These are phyloP conservation scores for Vanessa cardui DNA, from an alignment of 2,888 invertebrate genomes.

Conservation along the genomic window DNA sequence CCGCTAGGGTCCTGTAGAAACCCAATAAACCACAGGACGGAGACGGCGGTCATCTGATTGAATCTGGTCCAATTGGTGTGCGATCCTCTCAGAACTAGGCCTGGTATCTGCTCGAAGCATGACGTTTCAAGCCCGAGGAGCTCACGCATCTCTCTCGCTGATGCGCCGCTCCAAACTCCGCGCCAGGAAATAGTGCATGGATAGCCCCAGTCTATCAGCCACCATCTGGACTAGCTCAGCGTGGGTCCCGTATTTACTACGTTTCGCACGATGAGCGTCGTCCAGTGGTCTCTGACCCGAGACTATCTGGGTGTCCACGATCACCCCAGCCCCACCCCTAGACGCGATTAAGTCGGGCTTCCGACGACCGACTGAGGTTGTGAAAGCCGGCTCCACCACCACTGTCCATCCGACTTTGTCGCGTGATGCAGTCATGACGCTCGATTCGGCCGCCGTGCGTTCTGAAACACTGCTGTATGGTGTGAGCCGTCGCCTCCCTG, in stretches of 20 bases:
- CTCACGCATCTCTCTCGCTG: conserved; percentile 27
- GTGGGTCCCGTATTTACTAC: conserved; percentile 42
- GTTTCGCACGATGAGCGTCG: conserved; percentile 43
- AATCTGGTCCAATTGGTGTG: conserved; percentile 39
- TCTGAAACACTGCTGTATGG: too few relatives aligned
- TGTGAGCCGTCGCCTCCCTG: too few relatives aligned
- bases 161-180: conserved; percentile 40
- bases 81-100: conserved; percentile 32
- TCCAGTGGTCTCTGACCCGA: conserved; percentile 47
- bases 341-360: conserved; percentile 55
- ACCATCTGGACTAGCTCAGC: conserved; percentile 40
- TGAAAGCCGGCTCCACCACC: conserved; percentile 43
- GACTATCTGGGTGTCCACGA: conserved; percentile 55
- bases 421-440: too few relatives aligned
- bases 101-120: neutral
- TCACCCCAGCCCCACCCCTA: conserved; percentile 41
- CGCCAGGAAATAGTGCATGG: conserved; percentile 45
- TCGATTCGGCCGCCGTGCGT: too few relatives aligned
- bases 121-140: conserved; percentile 23
- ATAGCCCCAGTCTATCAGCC: conserved; percentile 41
- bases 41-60: conserved; percentile 36
- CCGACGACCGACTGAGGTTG: conserved; percentile 44
- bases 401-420: conserved; percentile 47
- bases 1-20: too few relatives aligned
- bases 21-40: too few relatives aligned